A percentile compares a stretch with the other conserved stretches of the same genome.
phyloP scores from a whole-genome alignment of 2,113 vertebrate species.

The Glareola pratincola region DNA sequence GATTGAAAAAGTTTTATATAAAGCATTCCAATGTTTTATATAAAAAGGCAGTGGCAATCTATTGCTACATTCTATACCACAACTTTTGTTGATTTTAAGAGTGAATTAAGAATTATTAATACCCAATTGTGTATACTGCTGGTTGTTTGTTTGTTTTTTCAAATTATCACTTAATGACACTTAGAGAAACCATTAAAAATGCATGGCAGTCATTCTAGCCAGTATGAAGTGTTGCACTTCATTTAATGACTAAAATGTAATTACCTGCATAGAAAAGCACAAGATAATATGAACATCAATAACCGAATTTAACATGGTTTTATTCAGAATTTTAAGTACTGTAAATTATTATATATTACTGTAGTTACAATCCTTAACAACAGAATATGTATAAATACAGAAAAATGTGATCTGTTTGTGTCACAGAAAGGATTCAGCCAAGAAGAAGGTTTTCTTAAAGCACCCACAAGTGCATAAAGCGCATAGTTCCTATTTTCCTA shows the following conservation, averaged over 20 bases:
- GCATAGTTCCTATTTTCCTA: background rate
- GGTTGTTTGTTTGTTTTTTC: conserved; percentile 23
- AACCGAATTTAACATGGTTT: background rate
- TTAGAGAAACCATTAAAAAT: conserved; percentile 50
- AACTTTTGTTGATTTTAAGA: background rate
- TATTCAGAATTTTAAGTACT: background rate
- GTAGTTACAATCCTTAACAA: background rate
- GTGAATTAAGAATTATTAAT: conserved; percentile 22
- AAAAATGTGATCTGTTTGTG: background rate
- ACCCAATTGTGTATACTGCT: background rate
- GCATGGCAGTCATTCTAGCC: conserved; percentile 29
- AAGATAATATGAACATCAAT: conserved; percentile 8
- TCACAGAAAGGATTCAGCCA: background rate
- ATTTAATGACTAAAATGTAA: conserved; percentile 59
- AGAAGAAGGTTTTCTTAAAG: background rate
- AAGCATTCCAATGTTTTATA: background rate
- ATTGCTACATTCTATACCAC: background rate
- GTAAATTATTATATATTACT: background rate
- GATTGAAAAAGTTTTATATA: background rate
- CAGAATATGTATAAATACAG: background rate
- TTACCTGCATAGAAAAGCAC: conserved; percentile 51
- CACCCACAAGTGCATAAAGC: rapidly evolving
- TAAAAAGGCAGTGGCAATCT: background rate
- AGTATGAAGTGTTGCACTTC: conserved; percentile 39
- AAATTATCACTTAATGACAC: conserved; percentile 48